phyloP scores from a whole-genome alignment of 2,888 invertebrate species.

The Zhuqinia jingwanae region DNA sequence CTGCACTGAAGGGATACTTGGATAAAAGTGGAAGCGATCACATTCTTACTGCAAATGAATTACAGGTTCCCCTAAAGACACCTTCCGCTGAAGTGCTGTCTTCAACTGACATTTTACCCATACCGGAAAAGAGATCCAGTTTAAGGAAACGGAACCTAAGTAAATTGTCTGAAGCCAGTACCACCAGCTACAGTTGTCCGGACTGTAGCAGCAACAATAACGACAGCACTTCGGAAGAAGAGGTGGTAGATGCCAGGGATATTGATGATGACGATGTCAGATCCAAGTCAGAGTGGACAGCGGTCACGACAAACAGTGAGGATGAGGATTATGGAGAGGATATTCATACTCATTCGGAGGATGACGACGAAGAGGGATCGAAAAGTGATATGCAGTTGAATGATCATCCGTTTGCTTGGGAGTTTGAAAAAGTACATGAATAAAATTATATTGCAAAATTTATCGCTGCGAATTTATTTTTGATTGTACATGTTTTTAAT shows the following conservation, averaged over 20 bases:
- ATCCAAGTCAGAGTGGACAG: slow-evolving; percentile 88
- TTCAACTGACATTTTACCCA: slow-evolving; percentile 41
- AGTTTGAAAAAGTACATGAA: slow-evolving; percentile 84
- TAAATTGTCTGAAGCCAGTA: slow-evolving; percentile 78
- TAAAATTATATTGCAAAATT: slow-evolving; percentile 8
- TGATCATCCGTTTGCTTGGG: slow-evolving; percentile 84
- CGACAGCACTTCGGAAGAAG: slow-evolving; percentile 77
- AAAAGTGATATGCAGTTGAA: slow-evolving; percentile 81
- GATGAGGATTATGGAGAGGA: slow-evolving; percentile 82
- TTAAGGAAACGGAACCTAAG: slow-evolving; percentile 77
- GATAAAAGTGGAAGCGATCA: slow-evolving; percentile 61
- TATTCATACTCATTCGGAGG: slow-evolving; percentile 91
- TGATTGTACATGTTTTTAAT: too few species aligned
- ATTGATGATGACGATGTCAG: slow-evolving; percentile 77
- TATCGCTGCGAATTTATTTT: too few species aligned
- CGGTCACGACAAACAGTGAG: slow-evolving; percentile 92
- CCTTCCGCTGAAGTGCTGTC: not conserved
- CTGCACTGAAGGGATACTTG: slow-evolving; percentile 70
- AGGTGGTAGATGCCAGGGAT: slow-evolving; percentile 57
- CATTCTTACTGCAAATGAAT: too few species aligned
- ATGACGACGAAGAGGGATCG: slow-evolving; percentile 83
- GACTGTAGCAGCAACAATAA: slow-evolving; percentile 79
- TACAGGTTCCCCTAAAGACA: slow-evolving; percentile 29
- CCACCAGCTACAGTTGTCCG: slow-evolving; percentile 76
- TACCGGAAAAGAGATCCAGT: slow-evolving; percentile 68